Percentiles rank a stretch among this genome's conserved stretches.
phyloP scores from a whole-genome alignment of 2,888 invertebrate species.

The Microctonus brassicae region DNA sequence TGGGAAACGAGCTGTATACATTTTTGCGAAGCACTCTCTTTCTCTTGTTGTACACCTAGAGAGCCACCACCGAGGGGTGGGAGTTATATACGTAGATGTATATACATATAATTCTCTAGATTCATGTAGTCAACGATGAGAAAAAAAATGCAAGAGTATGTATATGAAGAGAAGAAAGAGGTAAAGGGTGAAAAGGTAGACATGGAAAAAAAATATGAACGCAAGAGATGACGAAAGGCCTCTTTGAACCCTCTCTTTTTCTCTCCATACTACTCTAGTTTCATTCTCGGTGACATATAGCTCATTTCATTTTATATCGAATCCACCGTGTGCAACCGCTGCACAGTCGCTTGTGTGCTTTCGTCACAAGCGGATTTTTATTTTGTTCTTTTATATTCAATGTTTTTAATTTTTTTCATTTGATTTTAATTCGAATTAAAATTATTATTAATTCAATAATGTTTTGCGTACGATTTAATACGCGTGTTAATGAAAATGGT shows the following conservation, averaged over 20 bases:
- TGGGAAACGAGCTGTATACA: constrained; percentile 17
- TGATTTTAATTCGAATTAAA: background rate
- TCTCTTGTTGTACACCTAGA: constrained; percentile 15
- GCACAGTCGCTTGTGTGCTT: constrained; percentile 44
- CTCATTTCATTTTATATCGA: constrained; percentile 15
- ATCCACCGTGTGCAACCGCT: constrained; percentile 24
- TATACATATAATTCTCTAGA: constrained; percentile 17
- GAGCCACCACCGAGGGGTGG: constrained; percentile 26
- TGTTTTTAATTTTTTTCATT: background rate
- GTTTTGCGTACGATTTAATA: constrained; percentile 55
- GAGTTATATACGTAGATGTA: no score
- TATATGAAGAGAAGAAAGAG: background rate
- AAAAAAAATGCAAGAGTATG: background rate
- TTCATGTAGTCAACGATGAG: constrained; percentile 15
- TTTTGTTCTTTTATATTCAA: background rate
- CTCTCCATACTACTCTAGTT: no score
- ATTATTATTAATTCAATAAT: constrained; percentile 34
- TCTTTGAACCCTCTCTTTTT: constrained; percentile 56
- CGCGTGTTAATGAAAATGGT: constrained; percentile 31
- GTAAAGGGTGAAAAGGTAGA: constrained; percentile 52
- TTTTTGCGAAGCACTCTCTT: constrained; percentile 23
- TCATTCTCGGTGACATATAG: background rate
- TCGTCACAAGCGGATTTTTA: constrained; percentile 30
- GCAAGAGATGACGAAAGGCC: constrained; percentile 46
- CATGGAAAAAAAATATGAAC: constrained; percentile 40